These are phyloP conservation scores for Alloscopus bannaensis DNA, from an alignment of 2,888 invertebrate species.

Conservation along the genomic window DNA sequence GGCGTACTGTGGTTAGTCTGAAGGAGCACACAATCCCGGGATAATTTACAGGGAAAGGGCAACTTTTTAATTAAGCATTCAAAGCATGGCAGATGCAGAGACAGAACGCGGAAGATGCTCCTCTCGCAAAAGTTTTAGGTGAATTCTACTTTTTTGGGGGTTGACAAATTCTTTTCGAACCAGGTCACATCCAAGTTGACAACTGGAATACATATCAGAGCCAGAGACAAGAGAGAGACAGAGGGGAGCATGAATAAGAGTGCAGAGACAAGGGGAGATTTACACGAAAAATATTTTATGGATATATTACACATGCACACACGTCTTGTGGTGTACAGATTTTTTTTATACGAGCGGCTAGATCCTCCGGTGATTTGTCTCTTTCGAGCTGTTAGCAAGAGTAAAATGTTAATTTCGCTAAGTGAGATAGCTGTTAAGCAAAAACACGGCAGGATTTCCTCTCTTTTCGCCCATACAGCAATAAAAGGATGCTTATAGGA, in stretches of 20 bases:
- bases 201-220: background rate
- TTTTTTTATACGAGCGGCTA: background rate
- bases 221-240: background rate
- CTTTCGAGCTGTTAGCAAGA: conserved; percentile 41
- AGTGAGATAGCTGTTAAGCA: conserved; percentile 59
- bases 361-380: conserved; percentile 53
- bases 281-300: conserved; percentile 32
- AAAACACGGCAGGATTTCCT: conserved; percentile 55
- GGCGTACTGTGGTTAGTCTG: conserved; percentile 13
- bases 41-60: conserved; percentile 27
- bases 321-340: background rate
- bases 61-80: conserved; percentile 35
- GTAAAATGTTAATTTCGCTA: conserved; percentile 59
- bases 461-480: conserved; percentile 22
- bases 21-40: conserved; percentile 15
- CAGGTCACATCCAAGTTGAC: background rate
- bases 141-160: conserved; percentile 14
- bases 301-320: conserved; percentile 20
- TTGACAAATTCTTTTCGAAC: background rate
- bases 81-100: background rate
- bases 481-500: conserved; percentile 51
- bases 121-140: background rate
- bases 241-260: conserved; percentile 14
- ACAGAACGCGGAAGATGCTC: background rate
- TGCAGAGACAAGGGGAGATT: background rate